A percentile compares a stretch with the other conserved stretches of the same genome.
Conservation (phyloP, 2,888 invertebrate species). For the Pyrochroa serraticornis region DNA sequence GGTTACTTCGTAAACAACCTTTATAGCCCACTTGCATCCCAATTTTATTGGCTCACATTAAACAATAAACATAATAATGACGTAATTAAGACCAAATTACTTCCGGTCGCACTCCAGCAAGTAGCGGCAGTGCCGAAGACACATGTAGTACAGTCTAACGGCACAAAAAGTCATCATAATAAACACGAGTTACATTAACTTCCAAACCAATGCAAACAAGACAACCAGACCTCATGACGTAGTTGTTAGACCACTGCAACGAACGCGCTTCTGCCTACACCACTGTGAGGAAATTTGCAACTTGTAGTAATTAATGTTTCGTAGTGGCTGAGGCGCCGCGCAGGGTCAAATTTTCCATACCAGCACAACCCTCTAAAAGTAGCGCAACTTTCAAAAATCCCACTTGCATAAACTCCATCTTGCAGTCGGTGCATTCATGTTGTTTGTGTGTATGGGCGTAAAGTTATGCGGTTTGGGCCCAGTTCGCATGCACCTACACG, state of each 20-base stretch:
- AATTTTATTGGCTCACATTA: neutral
- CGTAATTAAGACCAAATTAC: constrained; percentile 1
- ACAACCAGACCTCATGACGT: neutral
- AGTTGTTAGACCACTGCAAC: neutral
- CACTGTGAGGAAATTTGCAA: no score
- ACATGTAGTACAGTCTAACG: neutral
- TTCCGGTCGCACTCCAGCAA: neutral
- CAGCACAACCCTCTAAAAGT: no score
- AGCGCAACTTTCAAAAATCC: no score
- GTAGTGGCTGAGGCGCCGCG: no score
- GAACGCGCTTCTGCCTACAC: no score
- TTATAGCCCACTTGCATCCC: no score
- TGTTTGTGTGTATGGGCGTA: neutral
- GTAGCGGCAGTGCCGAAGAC: neutral
- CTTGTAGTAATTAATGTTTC: no score
- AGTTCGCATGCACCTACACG: constrained; percentile 2
- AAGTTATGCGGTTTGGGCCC: constrained; percentile 6
- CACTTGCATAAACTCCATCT: no score
- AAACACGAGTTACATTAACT: neutral
- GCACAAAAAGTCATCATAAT: neutral
- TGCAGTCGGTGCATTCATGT: no score
- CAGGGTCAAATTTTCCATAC: no score
- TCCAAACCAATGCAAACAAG: no score
- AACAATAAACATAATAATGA: constrained; percentile 1
- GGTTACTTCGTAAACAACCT: no score